Evolutionary conservation across 2,888 invertebrate species (phyloP).

Genomic region (Ornithoptera priamus): DNA sequence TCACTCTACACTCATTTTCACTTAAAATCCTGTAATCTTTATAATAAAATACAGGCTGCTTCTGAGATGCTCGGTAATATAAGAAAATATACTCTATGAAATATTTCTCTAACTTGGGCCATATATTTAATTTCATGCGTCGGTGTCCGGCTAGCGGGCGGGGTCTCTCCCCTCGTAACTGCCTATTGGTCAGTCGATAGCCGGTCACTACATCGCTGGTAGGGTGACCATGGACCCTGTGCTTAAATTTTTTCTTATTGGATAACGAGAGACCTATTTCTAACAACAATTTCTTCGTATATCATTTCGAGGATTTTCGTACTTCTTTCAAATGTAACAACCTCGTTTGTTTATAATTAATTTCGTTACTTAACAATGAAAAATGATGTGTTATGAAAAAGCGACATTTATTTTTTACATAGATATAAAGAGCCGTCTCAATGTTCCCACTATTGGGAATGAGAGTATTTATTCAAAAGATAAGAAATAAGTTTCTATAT

Average conservation of each 20-base stretch:
- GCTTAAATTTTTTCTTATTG: constrained; percentile 19
- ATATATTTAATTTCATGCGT: constrained; percentile 5
- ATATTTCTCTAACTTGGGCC: not conserved
- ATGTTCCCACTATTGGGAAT: too few relatives aligned
- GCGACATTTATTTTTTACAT: not conserved
- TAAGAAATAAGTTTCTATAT: too few relatives aligned
- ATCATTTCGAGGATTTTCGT: too few relatives aligned
- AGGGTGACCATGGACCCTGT: constrained; percentile 20
- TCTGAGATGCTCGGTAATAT: too few relatives aligned
- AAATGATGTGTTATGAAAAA: not conserved
- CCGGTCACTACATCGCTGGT: constrained; percentile 13
- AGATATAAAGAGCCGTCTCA: too few relatives aligned
- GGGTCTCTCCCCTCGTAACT: constrained; percentile 40
- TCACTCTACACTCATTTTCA: too few relatives aligned
- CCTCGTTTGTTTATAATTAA: not conserved
- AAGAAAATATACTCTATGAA: not conserved
- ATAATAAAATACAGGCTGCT: too few relatives aligned
- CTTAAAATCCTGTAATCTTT: too few relatives aligned
- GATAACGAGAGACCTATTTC: not conserved
- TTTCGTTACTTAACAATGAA: not conserved
- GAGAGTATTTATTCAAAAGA: too few relatives aligned
- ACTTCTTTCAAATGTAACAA: not conserved
- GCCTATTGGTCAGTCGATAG: constrained; percentile 57
- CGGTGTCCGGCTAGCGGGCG: constrained; percentile 54
- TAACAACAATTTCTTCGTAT: too few relatives aligned